Conservation (phyloP, 2,113 vertebrate genomes). For the Pica pica region DNA sequence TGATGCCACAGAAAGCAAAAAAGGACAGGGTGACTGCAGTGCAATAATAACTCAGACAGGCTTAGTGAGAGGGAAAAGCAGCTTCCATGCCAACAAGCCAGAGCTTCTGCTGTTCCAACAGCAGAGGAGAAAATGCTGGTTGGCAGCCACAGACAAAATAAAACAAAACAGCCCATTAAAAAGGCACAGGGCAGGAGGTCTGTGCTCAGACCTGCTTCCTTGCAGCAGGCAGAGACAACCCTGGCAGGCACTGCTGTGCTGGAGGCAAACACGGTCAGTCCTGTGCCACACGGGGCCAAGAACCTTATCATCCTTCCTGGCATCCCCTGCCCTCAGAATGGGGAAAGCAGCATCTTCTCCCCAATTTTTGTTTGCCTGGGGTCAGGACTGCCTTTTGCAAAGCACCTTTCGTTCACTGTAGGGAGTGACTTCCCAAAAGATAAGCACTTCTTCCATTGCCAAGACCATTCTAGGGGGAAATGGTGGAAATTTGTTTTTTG, state of each 20-base stretch:
- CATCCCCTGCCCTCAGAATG: not conserved
- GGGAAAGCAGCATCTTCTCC: not conserved
- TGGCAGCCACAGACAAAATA: not conserved
- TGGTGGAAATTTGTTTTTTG: not conserved
- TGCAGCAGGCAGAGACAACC: not conserved
- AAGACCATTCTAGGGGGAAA: not conserved
- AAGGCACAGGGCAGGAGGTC: not conserved
- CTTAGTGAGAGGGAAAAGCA: conserved; percentile 64
- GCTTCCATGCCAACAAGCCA: conserved; percentile 13
- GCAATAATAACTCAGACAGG: conserved; percentile 63
- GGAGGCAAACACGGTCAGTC: fast-evolving
- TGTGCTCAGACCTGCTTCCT: not conserved
- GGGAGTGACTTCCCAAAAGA: not conserved
- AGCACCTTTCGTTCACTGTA: not conserved
- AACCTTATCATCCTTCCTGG: not conserved
- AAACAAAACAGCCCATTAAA: conserved; percentile 7
- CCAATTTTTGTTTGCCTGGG: fast-evolving
- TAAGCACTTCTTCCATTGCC: not conserved
- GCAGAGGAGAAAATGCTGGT: not conserved
- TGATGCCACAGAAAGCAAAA: conserved; percentile 67
- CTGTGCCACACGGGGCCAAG: fast-evolving
- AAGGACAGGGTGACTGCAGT: conserved; percentile 10
- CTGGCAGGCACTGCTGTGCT: fast-evolving
- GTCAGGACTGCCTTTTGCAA: not conserved
- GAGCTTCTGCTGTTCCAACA: not conserved